A percentile compares a stretch with the other conserved stretches of the same genome.
phyloP scores from a whole-genome alignment of 2,113 vertebrate species.

The Otus sunia region DNA sequence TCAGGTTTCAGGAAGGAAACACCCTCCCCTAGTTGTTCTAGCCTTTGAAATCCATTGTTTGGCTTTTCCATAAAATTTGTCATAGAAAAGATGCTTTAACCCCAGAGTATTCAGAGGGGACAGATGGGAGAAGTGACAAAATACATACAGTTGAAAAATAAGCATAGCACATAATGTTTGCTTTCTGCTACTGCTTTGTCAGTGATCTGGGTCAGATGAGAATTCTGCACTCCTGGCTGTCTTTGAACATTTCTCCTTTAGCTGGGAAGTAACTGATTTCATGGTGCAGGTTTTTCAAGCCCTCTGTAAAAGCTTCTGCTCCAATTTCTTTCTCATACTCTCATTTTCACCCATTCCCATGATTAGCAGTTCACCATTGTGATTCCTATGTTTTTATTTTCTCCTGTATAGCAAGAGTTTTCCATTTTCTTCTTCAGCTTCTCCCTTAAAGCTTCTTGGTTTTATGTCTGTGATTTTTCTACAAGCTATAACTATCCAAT shows the following conservation, averaged over 20 bases:
- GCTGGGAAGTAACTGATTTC: slow-evolving; percentile 6
- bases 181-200: not conserved
- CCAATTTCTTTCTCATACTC: not conserved
- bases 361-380: not conserved
- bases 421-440: not conserved
- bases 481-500: not conserved
- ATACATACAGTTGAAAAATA: not conserved
- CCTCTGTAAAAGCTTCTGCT: not conserved
- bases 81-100: not conserved
- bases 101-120: not conserved
- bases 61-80: not conserved
- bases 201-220: not conserved
- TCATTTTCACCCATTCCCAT: not conserved
- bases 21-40: not conserved
- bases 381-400: not conserved
- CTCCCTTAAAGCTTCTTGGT: not conserved
- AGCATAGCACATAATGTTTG: not conserved
- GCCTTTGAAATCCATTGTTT: not conserved
- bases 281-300: not conserved
- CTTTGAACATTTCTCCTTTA: not conserved
- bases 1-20: not conserved
- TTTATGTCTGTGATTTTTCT: not conserved
- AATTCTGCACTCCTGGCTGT: not conserved
- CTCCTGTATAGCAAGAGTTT: not conserved
- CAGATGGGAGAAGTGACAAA: not conserved